Evolutionary conservation across 2,888 invertebrate species (phyloP), one percentile per base, ranked within the genome.

Genomic region (Dryomyza anilis): DNA sequence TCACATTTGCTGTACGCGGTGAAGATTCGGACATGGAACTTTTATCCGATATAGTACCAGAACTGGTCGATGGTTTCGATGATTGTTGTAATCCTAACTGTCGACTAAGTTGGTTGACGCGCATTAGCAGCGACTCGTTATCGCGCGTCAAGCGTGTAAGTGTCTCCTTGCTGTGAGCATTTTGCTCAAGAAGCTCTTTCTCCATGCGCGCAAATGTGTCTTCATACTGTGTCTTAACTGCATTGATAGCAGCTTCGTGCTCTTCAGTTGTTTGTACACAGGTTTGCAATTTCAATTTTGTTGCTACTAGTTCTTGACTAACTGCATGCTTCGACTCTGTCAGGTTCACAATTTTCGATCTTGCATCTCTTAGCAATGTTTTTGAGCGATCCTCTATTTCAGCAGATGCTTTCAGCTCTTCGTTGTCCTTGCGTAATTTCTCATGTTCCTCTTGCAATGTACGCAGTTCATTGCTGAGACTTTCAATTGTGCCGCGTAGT

Each of bases 1-100:
- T 94, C 48, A 96, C 96, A 79, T 96, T 96, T 5, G 96, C 96
- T 0, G 95, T 96, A 0, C 91, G 89, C 1, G 87, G 87, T 2
- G 73, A 73, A 3, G 81, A 80, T 12, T 88, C 87, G 36, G 88
- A 88, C 3, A 85, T 85, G 12, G 85, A 85, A 2, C 85, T 83
- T 75, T 88, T 88, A 59, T 88, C 88, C 2, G 79, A 75, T 61
- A 76, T 82, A 76, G 89, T 84, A 23, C 78, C 80, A 68, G 92
- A 87, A 73, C 91, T 88, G 2, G 88, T 87, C 45, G 89, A 88
- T 21, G 92, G 87, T 76, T 91, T 91, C 53, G 86, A 87, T 4
- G 89, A 89, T 69, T 91, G 87, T 69, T 87, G 87, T 48, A 84
- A 81, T 8, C 86, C 87, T 30, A 87, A 73, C 76, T 90, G 91